These are phyloP conservation scores for Ruditapes philippinarum DNA, from an alignment of 1,140 invertebrate species.

Conservation along the genomic window DNA sequence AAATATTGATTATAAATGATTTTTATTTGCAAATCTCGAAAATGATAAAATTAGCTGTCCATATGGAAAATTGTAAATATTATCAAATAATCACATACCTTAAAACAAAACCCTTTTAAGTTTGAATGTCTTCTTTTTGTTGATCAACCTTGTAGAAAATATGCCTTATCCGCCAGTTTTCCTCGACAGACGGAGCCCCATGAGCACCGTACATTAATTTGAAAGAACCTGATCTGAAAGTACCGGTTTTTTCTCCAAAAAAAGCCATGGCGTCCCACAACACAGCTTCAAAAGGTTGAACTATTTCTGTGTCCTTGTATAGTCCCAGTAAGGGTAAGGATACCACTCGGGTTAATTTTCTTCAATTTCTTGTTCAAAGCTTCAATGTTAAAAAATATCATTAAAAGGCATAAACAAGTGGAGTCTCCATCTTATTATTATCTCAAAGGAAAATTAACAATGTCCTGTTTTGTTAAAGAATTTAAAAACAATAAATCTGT, in stretches of 20 bases:
- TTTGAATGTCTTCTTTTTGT: background rate
- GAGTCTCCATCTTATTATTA: too few species aligned
- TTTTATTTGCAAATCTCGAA: too few species aligned
- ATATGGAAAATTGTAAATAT: background rate
- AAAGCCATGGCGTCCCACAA: background rate
- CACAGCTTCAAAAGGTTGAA: background rate
- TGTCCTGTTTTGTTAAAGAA: too few species aligned
- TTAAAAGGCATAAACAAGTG: too few species aligned
- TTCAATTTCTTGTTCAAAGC: background rate
- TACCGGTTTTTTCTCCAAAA: background rate
- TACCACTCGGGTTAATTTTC: background rate
- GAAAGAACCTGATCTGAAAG: background rate
- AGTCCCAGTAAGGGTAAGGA: slow-evolving; percentile 23
- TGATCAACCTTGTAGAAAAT: background rate
- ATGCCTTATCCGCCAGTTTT: background rate
- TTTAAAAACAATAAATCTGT: too few species aligned
- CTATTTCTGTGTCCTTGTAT: background rate
- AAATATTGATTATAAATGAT: too few species aligned
- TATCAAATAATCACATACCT: background rate
- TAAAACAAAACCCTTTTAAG: background rate
- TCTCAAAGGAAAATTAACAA: too few species aligned
- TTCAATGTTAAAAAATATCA: background rate
- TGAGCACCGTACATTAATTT: background rate
- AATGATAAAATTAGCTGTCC: too few species aligned
- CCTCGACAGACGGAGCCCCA: background rate